These are phyloP conservation scores for Pipistrellus pipistrellus DNA, from an alignment of 2,797 vertebrate genomes.

Conservation along the genomic window DNA sequence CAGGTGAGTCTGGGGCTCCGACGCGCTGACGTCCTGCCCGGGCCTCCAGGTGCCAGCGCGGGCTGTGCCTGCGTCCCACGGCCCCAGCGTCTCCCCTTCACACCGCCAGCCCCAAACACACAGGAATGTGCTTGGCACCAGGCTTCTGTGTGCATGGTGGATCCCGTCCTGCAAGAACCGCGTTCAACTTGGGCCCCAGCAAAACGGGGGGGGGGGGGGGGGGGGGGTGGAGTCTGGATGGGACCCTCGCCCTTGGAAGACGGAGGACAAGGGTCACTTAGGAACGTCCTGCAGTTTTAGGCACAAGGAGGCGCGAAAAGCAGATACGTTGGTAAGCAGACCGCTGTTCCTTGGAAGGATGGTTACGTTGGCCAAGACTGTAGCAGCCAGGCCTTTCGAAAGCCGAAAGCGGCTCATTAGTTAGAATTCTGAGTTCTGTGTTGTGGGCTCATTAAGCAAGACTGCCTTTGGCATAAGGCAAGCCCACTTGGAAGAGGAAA, in stretches of 20 bases:
- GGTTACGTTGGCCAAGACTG: neutral
- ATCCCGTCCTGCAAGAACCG: neutral
- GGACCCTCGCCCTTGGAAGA: neutral
- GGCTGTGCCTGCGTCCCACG: neutral
- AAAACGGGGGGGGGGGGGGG: neutral
- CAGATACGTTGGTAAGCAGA: neutral
- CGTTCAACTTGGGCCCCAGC: neutral
- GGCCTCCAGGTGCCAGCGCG: neutral
- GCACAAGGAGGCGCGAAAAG: neutral
- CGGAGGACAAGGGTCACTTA: neutral
- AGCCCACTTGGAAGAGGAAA: neutral
- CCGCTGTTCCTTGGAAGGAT: neutral
- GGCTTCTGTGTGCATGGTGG: neutral
- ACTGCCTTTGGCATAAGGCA: neutral
- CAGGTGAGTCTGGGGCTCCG: slow-evolving; percentile 74
- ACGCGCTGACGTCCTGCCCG: neutral
- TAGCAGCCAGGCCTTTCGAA: neutral
- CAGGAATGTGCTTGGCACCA: neutral
- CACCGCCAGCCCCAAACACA: neutral
- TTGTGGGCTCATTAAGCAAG: neutral
- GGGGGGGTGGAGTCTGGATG: neutral
- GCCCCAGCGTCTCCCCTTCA: neutral
- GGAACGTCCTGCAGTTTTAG: neutral
- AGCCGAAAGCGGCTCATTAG: neutral
- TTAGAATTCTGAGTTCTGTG: neutral